Conservation (phyloP, 2,888 invertebrate species). For the Sphaerophoria rueppellii region DNA sequence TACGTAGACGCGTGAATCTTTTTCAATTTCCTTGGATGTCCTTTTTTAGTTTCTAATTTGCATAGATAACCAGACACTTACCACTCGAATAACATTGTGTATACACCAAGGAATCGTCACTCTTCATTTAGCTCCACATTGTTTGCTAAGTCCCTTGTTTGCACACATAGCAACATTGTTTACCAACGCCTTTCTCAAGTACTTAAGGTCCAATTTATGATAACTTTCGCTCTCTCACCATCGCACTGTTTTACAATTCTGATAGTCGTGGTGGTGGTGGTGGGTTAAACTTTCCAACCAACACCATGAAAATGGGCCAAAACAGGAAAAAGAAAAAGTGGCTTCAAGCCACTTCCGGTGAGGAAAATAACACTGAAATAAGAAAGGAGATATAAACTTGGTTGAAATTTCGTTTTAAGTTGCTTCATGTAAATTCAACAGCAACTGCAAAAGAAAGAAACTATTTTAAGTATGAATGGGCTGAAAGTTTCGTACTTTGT, state of each 20-base stretch:
- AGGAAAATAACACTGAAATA: not conserved
- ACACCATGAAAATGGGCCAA: not conserved
- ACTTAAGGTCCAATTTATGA: conserved; percentile 66
- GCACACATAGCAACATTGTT: conserved; percentile 60
- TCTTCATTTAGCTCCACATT: conserved; percentile 24
- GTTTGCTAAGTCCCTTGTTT: conserved; percentile 56
- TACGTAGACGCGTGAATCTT: conserved; percentile 14
- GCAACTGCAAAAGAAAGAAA: not conserved
- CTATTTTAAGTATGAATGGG: conserved; percentile 30
- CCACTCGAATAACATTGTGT: conserved; percentile 44
- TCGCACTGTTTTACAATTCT: conserved; percentile 34
- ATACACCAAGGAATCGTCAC: conserved; percentile 36
- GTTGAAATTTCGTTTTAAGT: conserved; percentile 60
- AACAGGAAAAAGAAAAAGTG: not conserved
- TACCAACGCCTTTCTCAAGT: conserved; percentile 55
- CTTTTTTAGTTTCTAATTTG: conserved; percentile 52
- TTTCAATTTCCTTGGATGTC: conserved; percentile 20
- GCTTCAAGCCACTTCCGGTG: conserved; percentile 1
- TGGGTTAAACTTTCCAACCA: conserved; percentile 20
- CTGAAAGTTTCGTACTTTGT: conserved; percentile 60
- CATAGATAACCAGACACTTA: conserved; percentile 65
- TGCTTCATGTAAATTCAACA: conserved; percentile 49
- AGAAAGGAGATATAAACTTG: conserved; percentile 25
- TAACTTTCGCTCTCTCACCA: conserved; percentile 26
- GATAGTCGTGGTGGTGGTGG: conserved; percentile 4